Evolutionary conservation across 1,140 invertebrate species (phyloP), one percentile per base, ranked within the genome.

Genomic region (Gryllus bimaculatus): DNA sequence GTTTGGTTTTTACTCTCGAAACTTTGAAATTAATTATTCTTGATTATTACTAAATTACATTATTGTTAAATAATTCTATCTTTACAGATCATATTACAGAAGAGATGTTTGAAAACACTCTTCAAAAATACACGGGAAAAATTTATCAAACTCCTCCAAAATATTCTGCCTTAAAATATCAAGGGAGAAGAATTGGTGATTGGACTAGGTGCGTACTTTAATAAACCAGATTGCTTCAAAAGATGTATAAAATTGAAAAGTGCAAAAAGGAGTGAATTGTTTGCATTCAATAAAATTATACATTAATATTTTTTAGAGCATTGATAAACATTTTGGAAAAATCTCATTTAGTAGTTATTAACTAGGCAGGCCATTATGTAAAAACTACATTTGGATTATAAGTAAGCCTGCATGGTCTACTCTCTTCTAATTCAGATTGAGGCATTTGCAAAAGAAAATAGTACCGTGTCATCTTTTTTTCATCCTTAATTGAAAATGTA

Each of bases 91-190:
- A 79, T 77, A 76, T 80, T n/a, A 79, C 74, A 4, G 49, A 74
- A 54, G 48, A 81, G 8, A 75, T 78, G 66, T 66, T 79, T 15
- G 26, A 47, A 54, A 47, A 54, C 15, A 15, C 76, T 15, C 73
- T 84, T 47, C 76, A 80, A 74, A 47, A 48, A 18, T 83, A 83
- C 76, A 78, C 78, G 15, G 83, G 82, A 10, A 81, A 83, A 47
- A 83, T 82, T 48, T 75, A 74, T 77, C 83, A 84, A 74, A 81
- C 77, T 47, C 82, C 82, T 20, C 83, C 82, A 80, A 79, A 20
- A 47, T 77, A 73, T 26, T 81, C 48, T 77, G 78, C 49, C 18
- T 73, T 79, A 8, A 78, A 78, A 75, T 73, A 26, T 76, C 76
- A 74, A 18, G 78, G 78, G 6, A 15, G 18, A 8, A 47, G 78